These are phyloP conservation scores for Lypha dubia DNA, from an alignment of 2,888 invertebrate species.

Conservation along the genomic window DNA sequence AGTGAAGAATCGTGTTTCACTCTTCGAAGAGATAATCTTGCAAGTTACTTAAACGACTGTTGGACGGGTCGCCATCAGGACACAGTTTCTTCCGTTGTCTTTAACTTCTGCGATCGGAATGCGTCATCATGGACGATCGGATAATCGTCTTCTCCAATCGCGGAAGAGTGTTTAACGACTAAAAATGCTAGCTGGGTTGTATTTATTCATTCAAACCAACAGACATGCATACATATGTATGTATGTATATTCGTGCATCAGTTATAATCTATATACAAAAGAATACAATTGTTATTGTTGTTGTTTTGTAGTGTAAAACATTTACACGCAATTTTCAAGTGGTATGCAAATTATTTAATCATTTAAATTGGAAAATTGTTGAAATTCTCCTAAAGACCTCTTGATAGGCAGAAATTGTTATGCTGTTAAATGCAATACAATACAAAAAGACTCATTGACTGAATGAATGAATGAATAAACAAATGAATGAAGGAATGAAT, in stretches of 20 bases:
- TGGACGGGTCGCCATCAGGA: no score
- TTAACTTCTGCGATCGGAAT: no score
- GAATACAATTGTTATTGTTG: conserved; percentile 49
- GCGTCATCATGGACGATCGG: no score
- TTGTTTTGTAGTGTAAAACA: conserved; percentile 73
- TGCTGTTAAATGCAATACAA: conserved; percentile 45
- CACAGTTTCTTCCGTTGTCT: no score
- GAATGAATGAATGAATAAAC: conserved; percentile 28
- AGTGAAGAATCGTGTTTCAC: no score
- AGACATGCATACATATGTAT: neutral
- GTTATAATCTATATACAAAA: conserved; percentile 14
- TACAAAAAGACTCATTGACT: conserved; percentile 49
- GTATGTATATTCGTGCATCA: neutral
- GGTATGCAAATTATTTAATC: conserved; percentile 82
- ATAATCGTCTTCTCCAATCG: no score
- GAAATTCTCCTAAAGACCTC: conserved; percentile 76
- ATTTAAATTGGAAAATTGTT: conserved; percentile 82
- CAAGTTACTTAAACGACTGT: no score
- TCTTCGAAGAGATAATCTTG: no score
- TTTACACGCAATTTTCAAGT: conserved; percentile 82
- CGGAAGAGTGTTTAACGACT: no score
- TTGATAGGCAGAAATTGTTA: conserved; percentile 52
- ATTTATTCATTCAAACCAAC: no score
- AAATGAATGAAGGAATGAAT: conserved; percentile 22
- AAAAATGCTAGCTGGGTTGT: no score